These are phyloP conservation scores for Shargacucullia verbasci DNA, from an alignment of 2,888 invertebrate genomes.

Conservation along the genomic window DNA sequence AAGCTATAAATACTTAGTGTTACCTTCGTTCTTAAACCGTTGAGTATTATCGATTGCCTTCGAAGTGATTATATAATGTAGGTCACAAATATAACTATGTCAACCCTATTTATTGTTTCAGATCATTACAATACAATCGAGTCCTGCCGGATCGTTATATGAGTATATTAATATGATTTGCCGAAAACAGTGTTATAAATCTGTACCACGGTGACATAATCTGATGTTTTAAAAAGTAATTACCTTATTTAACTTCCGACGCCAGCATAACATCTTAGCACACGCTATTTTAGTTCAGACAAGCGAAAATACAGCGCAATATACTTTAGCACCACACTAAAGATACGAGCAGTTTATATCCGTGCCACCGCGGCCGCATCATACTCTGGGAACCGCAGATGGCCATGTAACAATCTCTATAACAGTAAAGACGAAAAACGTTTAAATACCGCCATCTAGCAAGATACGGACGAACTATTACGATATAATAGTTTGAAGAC, in stretches of 20 bases:
- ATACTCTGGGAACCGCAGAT: conserved; percentile 46
- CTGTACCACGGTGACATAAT: too few relatives aligned
- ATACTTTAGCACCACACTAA: conserved; percentile 51
- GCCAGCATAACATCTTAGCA: conserved; percentile 41
- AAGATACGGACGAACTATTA: conserved; percentile 17
- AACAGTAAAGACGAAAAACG: conserved; percentile 37
- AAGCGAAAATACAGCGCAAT: conserved; percentile 44
- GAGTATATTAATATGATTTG: too few relatives aligned
- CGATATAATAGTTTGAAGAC: not conserved
- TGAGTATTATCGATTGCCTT: too few relatives aligned
- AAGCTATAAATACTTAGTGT: too few relatives aligned
- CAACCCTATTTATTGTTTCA: too few relatives aligned
- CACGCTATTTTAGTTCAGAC: conserved; percentile 47
- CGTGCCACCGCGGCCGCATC: conserved; percentile 37
- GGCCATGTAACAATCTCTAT: conserved; percentile 51
- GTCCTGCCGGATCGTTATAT: too few relatives aligned
- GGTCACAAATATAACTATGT: too few relatives aligned
- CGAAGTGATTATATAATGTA: too few relatives aligned
- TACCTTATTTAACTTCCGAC: conserved; percentile 35
- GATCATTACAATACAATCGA: too few relatives aligned
- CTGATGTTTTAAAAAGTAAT: conserved; percentile 23
- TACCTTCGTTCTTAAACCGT: too few relatives aligned
- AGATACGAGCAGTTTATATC: conserved; percentile 53
- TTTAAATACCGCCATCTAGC: conserved; percentile 39
- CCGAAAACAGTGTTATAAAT: too few relatives aligned